Base-by-base conservation (phyloP, 2,113 vertebrate species). In the Pyxicephalus adspersus region DNA sequence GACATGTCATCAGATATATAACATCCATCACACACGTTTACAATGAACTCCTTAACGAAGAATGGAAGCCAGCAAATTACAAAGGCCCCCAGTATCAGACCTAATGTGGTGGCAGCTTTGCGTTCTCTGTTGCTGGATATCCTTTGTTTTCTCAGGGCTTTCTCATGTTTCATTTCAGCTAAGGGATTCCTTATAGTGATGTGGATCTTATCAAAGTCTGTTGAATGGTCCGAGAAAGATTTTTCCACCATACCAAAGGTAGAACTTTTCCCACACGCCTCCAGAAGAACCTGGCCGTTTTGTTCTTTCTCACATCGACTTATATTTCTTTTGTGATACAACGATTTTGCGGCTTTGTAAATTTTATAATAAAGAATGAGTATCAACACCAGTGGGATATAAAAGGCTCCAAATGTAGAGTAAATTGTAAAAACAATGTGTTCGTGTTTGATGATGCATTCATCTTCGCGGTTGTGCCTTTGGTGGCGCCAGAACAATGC, bases 331-430 rank as follows among this genome's bases (percentile, higher is more conserved):
- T 95, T 96, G 89, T 97, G 95, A 60, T 96, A 96, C 55, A 99
- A 94, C 3, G 91, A 97, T 88, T 98, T 96, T 85, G 97, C 98
- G 0, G 98, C 98, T 65, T 91, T 93, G 87, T 99, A 99, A 88
- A 99, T 99, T 91, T 98, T 99, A 86, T 98, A 99, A 86, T 99
- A 99, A 83, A 99, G 96, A 84, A 99, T 97, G 85, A 99, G 91
- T 86, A 99, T 99, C 86, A 99, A 90, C 77, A 94, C 87, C 26
- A 99, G 86, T 0, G 98, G 98, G 83, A 99, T 98, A 85, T 99
- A 99, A 91, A 99, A 99, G 4, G 97, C 98, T 34, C 98, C 98
- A 38, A 99, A 95, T 0, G 98, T 99, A 45, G 95, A 94, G 84
- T 99, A 99, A 87, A 99, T 91, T 22, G 96, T 96, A 83, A 87